Evolutionary conservation across 2,888 invertebrate genomes (phyloP).

Genomic region (Priocnemis perturbator): DNA sequence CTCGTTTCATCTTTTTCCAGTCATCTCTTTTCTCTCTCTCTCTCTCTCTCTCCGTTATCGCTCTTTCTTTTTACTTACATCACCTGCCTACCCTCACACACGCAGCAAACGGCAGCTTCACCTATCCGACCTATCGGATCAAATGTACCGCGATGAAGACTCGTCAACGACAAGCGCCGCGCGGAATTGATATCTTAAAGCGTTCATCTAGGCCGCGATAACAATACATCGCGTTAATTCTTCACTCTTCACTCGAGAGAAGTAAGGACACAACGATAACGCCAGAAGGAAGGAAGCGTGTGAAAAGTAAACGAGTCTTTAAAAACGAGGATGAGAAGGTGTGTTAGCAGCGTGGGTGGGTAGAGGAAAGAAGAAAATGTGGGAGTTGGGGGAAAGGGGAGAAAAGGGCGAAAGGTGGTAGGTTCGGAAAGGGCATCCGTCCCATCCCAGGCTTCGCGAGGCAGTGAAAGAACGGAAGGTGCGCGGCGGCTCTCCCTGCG

Average conservation of each 20-base stretch:
- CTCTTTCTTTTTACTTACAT: slow-evolving; percentile 17
- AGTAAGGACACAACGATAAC: no score
- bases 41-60: slow-evolving; percentile 17
- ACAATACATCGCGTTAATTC: no score
- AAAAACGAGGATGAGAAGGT: no score
- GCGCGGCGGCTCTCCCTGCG: not conserved
- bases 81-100: slow-evolving; percentile 19
- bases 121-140: slow-evolving; percentile 1
- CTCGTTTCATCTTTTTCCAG: slow-evolving; percentile 6
- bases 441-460: no score
- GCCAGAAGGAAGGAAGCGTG: no score
- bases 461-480: slow-evolving; percentile 6
- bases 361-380: not conserved
- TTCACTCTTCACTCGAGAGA: not conserved
- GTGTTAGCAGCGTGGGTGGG: no score
- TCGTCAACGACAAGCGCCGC: slow-evolving; percentile 60
- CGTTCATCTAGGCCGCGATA: slow-evolving; percentile 23
- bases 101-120: slow-evolving; percentile 7
- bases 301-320: no score
- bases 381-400: not conserved
- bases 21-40: not conserved
- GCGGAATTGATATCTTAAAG: slow-evolving; percentile 43
- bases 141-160: slow-evolving; percentile 50
- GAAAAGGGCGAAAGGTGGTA: not conserved
- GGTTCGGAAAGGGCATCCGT: not conserved